Percentiles rank a stretch among this genome's conserved stretches.
These are phyloP conservation scores for Petrocephalus sullivani DNA, from an alignment of 2,797 vertebrate genomes.

Conservation along the genomic window DNA sequence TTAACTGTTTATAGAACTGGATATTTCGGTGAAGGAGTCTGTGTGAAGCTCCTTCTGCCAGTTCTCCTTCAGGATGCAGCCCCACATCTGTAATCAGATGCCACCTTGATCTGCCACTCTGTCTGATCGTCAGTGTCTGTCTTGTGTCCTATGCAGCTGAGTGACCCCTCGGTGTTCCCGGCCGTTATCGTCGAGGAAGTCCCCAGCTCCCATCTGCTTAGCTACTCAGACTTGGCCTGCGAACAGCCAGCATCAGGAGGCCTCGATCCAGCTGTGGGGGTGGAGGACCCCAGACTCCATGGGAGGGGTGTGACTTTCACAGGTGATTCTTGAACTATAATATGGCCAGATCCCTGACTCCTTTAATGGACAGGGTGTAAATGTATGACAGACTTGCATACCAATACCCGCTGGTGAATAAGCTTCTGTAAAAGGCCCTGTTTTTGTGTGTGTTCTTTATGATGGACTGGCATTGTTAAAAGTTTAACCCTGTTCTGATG, in stretches of 20 bases:
- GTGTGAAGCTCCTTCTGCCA: not conserved
- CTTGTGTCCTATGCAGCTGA: conserved; percentile 60
- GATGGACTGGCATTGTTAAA: not conserved
- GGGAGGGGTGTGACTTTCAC: conserved; percentile 72
- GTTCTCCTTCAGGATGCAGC: not conserved
- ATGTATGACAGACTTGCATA: not conserved
- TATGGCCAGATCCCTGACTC: not conserved
- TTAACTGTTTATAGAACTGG: not conserved
- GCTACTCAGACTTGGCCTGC: conserved; percentile 75
- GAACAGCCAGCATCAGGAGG: conserved; percentile 73
- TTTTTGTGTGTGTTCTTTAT: not conserved
- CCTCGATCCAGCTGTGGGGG: conserved; percentile 69
- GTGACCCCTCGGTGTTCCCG: conserved; percentile 75
- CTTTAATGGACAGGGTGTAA: not conserved
- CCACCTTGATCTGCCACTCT: conserved; percentile 10
- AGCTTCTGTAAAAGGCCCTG: not conserved
- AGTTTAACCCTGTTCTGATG: not conserved
- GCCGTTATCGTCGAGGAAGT: conserved; percentile 89
- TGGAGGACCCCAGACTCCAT: conserved; percentile 67
- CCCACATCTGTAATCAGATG: not conserved
- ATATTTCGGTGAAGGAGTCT: not conserved
- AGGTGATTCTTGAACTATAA: conserved; percentile 58
- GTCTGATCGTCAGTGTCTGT: not conserved
- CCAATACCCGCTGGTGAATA: not conserved
- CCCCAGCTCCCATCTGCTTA: conserved; percentile 77